phyloP scores from a whole-genome alignment of 2,113 vertebrate genomes.

The Cyprinodon tularosa region DNA sequence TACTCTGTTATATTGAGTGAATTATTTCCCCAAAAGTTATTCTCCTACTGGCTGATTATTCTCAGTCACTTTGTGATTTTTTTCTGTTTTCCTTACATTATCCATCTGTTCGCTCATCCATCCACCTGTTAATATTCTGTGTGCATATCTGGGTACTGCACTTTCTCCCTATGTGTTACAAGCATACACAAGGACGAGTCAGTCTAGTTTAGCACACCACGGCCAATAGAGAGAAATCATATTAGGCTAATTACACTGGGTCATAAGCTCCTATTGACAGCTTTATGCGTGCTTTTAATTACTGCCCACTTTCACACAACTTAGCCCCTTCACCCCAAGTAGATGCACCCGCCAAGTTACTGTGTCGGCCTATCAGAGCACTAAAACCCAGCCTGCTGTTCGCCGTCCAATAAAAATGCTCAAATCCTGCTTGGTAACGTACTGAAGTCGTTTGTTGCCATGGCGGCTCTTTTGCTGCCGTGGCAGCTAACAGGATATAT shows the following conservation, averaged over 20 bases:
- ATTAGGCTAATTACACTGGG: slow-evolving; percentile 81
- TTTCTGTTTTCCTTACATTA: neutral
- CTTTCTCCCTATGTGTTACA: slow-evolving; percentile 46
- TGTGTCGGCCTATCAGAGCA: slow-evolving; percentile 60
- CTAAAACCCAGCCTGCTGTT: slow-evolving; percentile 57
- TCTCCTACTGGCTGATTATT: neutral
- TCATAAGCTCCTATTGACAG: slow-evolving; percentile 83
- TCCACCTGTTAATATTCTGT: slow-evolving; percentile 44
- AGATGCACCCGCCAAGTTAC: slow-evolving; percentile 74
- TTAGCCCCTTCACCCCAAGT: slow-evolving; percentile 78
- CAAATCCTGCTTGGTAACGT: slow-evolving; percentile 54
- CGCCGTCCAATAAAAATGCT: slow-evolving; percentile 65
- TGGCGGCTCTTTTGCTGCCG: slow-evolving; percentile 78
- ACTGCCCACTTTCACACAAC: slow-evolving; percentile 82
- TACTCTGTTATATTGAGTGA: slow-evolving; percentile 49
- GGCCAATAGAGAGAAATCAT: slow-evolving; percentile 76
- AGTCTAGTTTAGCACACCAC: slow-evolving; percentile 66
- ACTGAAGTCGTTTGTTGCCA: slow-evolving; percentile 78
- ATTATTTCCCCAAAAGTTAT: slow-evolving; percentile 21
- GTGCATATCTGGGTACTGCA: slow-evolving; percentile 36
- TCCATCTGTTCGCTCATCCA: slow-evolving; percentile 6
- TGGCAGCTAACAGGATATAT: slow-evolving; percentile 73
- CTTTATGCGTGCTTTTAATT: slow-evolving; percentile 84
- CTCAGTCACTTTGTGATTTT: slow-evolving; percentile 15
- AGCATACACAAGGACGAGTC: slow-evolving; percentile 72